A percentile compares a stretch with the other conserved stretches of the same genome.
phyloP scores from a whole-genome alignment of 2,888 invertebrate genomes.

The Drosophila helvetica region DNA sequence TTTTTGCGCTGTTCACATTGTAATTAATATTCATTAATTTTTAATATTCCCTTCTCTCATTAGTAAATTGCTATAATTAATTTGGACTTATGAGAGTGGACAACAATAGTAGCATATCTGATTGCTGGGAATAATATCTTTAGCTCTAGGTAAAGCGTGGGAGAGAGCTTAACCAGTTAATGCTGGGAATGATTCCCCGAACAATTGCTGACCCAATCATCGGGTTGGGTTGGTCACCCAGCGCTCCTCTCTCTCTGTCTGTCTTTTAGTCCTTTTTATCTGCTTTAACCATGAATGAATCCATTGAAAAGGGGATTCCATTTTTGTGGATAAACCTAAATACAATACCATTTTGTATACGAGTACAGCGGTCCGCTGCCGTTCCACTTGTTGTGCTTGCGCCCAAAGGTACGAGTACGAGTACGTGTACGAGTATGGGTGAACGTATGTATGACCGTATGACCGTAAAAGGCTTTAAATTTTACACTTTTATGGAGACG shows the following conservation, averaged over 20 bases:
- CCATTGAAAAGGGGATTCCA: slow-evolving; percentile 58
- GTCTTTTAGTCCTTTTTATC: slow-evolving; percentile 60
- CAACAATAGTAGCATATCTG: background rate
- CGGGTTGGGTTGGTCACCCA: background rate
- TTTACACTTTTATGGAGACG: slow-evolving; percentile 69
- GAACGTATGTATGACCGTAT: background rate
- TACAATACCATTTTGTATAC: slow-evolving; percentile 70
- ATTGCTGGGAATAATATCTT: background rate
- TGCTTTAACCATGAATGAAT: slow-evolving; percentile 76
- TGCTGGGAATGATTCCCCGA: background rate
- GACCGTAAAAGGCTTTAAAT: slow-evolving; percentile 70
- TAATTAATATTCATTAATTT: background rate
- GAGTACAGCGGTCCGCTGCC: slow-evolving; percentile 46
- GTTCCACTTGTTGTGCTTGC: slow-evolving; percentile 64
- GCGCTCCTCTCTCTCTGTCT: background rate
- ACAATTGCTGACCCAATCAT: background rate
- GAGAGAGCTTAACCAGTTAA: background rate
- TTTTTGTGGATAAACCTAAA: slow-evolving; percentile 69
- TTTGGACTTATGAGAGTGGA: background rate
- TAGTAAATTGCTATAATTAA: background rate
- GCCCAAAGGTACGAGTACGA: slow-evolving; percentile 56
- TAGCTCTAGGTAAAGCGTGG: background rate
- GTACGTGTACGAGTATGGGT: background rate
- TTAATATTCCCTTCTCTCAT: background rate
- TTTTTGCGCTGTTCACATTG: no score